Base-by-base conservation (phyloP, 2,113 vertebrate genomes). In the Zapus hudsonius region DNA sequence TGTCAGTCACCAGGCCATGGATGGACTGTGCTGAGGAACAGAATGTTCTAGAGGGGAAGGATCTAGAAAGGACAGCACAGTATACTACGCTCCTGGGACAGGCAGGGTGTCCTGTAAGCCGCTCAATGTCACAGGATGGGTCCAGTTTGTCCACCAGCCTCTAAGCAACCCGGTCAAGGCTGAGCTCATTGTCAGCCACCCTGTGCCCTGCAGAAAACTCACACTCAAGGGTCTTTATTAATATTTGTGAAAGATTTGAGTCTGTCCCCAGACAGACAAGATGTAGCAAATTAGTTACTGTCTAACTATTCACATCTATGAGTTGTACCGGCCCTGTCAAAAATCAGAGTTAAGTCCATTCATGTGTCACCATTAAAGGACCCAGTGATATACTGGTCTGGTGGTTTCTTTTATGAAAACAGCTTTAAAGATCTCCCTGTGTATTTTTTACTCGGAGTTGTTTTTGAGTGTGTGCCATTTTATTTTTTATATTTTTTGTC, bases 321-420 rank as follows among this genome's bases (percentile, higher is more conserved):
- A 52, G 40, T 31, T n/a, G 22, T 27, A 3, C 2, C 4, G 44
- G 72, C 59, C 66, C 69, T 7, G 6, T 90, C 47, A 40, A 72
- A 90, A 88, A 64, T 87, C 89, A 91, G 80, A 92, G 72, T 84
- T 44, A 84, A 87, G 61, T 89, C 93, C 87, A 78, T 73, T 73
- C 76, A 64, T 66, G 44, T 36, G 83, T 47, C 89, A 76, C 64
- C 9, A 80, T 85, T 80, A 47, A 88, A 96, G 79, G 80, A 61
- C 38, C 80, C 36, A 4, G 5, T 47, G 76, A 84, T 59, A 13
- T 74, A 44, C 38, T 73, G 89, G 78, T 61, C 29, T 59, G 76
- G 44, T 33, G 57, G 40, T 80, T 92, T 94, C 75, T 86, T 87
- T 94, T 76, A 84, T 91, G 89, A 80, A 85, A 94, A 81, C 57